Evolutionary conservation across 2,797 vertebrate genomes (phyloP).

Genomic region (Sphenopsis melanotis): DNA sequence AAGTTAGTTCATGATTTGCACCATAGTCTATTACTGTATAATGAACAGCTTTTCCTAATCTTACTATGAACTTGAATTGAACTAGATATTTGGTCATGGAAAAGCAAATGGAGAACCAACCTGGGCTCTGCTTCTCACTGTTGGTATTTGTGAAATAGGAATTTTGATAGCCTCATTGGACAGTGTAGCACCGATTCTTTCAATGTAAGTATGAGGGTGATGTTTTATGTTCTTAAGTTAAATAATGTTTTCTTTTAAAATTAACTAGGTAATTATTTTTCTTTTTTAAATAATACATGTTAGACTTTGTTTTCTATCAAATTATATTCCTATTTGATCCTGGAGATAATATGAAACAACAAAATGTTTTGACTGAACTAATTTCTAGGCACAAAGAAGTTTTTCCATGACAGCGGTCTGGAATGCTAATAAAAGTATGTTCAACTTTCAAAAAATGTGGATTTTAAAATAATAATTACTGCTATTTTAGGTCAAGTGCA

Average conservation of each 20-base stretch:
- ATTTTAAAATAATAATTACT: background rate
- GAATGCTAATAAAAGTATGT: background rate
- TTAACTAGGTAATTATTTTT: background rate
- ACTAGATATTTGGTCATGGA: slow-evolving; percentile 92
- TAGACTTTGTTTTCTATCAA: background rate
- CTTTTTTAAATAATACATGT: background rate
- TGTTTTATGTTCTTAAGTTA: background rate
- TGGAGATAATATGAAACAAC: background rate
- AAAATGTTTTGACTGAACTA: background rate
- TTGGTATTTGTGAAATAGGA: slow-evolving; percentile 90
- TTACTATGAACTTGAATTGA: background rate
- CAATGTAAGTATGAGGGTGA: slow-evolving; percentile 81
- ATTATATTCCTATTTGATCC: background rate
- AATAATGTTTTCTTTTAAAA: background rate
- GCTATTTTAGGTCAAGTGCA: background rate
- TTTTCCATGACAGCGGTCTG: background rate
- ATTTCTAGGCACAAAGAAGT: background rate
- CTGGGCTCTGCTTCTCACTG: slow-evolving; percentile 92
- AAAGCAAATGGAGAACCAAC: slow-evolving; percentile 96
- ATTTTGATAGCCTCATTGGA: slow-evolving; percentile 96
- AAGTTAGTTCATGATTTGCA: background rate
- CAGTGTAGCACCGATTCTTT: slow-evolving; percentile 93
- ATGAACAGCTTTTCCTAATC: background rate
- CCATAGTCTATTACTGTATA: background rate
- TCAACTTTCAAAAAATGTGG: background rate